Base-by-base conservation (phyloP, 30 jellyfish, hydroid and myxozoan genomes). In the Cassiopea xamachana region DNA sequence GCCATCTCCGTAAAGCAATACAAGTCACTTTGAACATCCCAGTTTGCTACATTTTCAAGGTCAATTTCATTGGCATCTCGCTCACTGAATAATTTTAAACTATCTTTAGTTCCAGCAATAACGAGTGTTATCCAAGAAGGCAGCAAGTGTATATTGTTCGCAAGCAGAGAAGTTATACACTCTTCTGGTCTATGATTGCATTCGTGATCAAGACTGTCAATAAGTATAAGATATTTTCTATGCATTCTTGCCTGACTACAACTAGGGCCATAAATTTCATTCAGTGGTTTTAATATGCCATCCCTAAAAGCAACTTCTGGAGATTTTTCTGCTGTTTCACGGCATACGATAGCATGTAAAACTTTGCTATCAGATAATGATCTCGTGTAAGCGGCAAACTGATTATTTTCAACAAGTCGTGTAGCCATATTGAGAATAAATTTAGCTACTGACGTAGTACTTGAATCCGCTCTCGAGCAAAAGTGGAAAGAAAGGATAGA, bases 21-120 rank as follows among this genome's bases (percentile, higher is more conserved):
- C 39, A 90, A n/a, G 58, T 90, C 97, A 49, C 91, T 81, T 69
- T 90, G 97, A 59, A 90, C 60, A 51, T 90, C 97, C 97, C 97
- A 90, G 75, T 82, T 81, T 7, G 91, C 85, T 15, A 90, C 87
- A 19, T 90, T 82, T 58, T 90, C 97, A 2, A 90, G 64, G 49
- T 64, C 46, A 1, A 90, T 78, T 67, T 81, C 92, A 14, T 81
- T 79, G 7, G 14, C 44, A 5, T 67, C 83, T 12, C 17, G 48
- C 58, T 44, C 83, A 10, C 69, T 60, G 59, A 90, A 76, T 18
- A 60, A 72, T 69, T 80, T 84, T 51, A 90, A 46, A 55, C 92
- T 74, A 27, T 64, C 87, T 48, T 1, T 43, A 39, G 97, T 67
- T 6, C 97, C 97, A 46, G 97, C 47, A 9, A 90, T 69, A n/a